A percentile compares a stretch with the other conserved stretches of the same genome.
These are phyloP conservation scores for Tyto alba DNA, from an alignment of 2,113 vertebrate genomes.

Conservation along the genomic window DNA sequence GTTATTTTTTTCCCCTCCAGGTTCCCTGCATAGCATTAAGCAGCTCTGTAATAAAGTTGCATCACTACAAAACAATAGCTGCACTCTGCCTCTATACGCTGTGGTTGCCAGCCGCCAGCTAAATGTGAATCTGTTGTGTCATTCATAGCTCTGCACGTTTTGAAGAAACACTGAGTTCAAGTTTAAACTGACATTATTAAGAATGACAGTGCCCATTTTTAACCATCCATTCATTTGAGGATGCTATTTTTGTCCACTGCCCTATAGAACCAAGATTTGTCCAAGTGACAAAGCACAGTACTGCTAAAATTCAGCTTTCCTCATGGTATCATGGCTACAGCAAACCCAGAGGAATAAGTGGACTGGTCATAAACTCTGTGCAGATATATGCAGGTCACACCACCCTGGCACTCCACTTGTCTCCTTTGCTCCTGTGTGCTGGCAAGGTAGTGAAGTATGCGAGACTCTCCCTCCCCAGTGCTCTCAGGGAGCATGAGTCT, in stretches of 20 bases:
- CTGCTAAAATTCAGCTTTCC: constrained; percentile 2
- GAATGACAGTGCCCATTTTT: neutral
- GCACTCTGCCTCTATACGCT: neutral
- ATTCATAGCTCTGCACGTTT: neutral
- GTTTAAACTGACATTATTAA: neutral
- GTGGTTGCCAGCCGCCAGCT: neutral
- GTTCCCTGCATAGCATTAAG: neutral
- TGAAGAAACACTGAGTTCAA: neutral
- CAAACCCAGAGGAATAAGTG: neutral
- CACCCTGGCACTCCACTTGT: neutral
- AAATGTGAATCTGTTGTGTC: neutral
- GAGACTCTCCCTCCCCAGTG: neutral
- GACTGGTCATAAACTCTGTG: neutral
- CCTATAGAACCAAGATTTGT: neutral
- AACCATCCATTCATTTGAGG: neutral
- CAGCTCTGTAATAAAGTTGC: neutral
- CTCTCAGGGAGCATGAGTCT: rapidly evolving
- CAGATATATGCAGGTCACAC: neutral
- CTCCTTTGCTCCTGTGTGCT: neutral
- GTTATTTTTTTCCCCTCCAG: neutral
- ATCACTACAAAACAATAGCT: neutral
- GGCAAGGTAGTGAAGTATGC: neutral
- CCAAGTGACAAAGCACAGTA: neutral
- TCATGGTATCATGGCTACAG: neutral
- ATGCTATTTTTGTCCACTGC: neutral